Base-by-base conservation (phyloP, 2,888 invertebrate species). In the Cyaniris semiargus region DNA sequence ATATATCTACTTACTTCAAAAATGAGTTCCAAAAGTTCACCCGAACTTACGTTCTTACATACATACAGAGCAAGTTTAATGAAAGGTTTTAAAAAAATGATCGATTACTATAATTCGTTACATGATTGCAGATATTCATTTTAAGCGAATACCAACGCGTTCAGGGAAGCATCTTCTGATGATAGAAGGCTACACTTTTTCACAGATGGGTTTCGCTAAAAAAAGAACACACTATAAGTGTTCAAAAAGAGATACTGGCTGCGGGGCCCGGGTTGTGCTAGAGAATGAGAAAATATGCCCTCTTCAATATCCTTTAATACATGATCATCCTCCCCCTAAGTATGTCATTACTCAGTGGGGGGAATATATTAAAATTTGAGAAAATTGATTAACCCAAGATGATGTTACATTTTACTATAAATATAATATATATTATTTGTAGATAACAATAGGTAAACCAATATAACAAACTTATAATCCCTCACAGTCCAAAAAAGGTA, bases 131-230 rank as follows among this genome's bases (percentile, higher is more conserved):
- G 56, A 58, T 58, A n/a, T 58, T 8, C n/a, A 53, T 76, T 79
- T 78, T 31, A 72, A 58, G 31, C 76, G 75, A 78, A 80, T 79
- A 76, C 80, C 81, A 23, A 81, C 81, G 23, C 79, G 77, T 1
- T 75, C 77, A 1, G 83, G 83, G 4, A 78, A 79, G 60, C 78
- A 77, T 48, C 76, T 85, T 31, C 71, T 86, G 21, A 80, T 86
- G 81, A 77, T 85, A 56, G 82, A 82, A 31, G 80, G 81, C 5
- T 84, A 82, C 44, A 83, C 85, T 3, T 86, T 83, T 75, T 82
- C 82, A 23, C 83, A 83, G 76, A 81, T 82, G 77, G 80, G 81
- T 10, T 10, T 13, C 23, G 10, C 60, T 10, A 23, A 4, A 60
- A 23, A 60, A 31, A 76, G 80, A 0, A 81, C 80, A 44, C 27